phyloP scores from a whole-genome alignment of 2,797 vertebrate genomes.

The Phoxinus dragarum region DNA sequence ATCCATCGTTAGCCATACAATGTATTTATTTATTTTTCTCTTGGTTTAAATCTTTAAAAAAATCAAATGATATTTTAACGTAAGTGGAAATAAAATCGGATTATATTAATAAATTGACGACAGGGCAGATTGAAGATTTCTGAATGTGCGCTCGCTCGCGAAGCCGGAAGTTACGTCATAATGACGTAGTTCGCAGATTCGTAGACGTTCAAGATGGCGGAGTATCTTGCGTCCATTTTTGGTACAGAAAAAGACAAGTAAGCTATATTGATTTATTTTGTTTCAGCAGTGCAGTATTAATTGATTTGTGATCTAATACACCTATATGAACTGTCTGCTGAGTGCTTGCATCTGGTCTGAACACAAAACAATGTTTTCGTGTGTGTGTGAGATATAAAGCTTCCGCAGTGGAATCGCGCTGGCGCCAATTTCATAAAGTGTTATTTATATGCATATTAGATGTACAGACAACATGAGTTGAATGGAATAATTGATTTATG shows the following conservation, averaged over 20 bases:
- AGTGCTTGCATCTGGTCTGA: neutral
- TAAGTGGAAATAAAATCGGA: neutral
- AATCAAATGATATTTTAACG: too few relatives aligned
- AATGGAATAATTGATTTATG: neutral
- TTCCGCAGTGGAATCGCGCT: neutral
- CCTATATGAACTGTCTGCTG: neutral
- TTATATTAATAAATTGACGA: too few relatives aligned
- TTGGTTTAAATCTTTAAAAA: neutral
- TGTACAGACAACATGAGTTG: neutral
- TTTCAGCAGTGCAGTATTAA: fast-evolving
- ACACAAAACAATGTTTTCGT: neutral
- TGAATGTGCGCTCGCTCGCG: neutral
- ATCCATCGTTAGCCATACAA: too few relatives aligned
- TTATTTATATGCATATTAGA: neutral
- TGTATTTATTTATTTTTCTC: neutral
- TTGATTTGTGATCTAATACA: neutral
- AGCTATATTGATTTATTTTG: slow-evolving; percentile 69
- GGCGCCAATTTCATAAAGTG: neutral
- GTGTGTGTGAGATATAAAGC: neutral
- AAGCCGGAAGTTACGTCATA: neutral
- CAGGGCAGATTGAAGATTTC: neutral
- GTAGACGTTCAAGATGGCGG: slow-evolving; percentile 87
- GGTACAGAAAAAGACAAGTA: slow-evolving; percentile 99
- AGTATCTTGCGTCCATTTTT: slow-evolving; percentile 98
- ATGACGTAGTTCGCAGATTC: slow-evolving; percentile 44